A percentile compares a stretch with the other conserved stretches of the same genome.
phyloP scores from a whole-genome alignment of 2,797 vertebrate species.

The Sebastolobus alascanus region DNA sequence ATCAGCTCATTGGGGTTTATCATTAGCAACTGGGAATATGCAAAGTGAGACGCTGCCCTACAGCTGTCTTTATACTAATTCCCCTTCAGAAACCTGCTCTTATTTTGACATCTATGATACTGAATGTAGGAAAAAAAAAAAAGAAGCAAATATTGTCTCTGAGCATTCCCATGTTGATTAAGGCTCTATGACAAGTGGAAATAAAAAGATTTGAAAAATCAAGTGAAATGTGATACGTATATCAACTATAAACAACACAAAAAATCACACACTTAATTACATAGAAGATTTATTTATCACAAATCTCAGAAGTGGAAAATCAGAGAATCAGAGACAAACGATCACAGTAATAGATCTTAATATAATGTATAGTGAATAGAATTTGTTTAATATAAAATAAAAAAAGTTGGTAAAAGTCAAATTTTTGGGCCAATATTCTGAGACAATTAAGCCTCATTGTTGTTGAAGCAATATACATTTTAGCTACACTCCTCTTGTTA shows the following conservation, averaged over 20 bases:
- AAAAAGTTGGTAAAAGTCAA: background rate
- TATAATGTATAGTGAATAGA: background rate
- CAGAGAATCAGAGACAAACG: background rate
- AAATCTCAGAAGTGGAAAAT: background rate
- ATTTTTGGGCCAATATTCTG: background rate
- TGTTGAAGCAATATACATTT: background rate
- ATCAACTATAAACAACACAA: background rate
- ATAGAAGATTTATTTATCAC: background rate
- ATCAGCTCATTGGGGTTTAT: constrained; percentile 52
- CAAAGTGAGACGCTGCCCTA: constrained; percentile 19
- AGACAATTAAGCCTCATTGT: background rate
- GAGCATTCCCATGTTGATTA: background rate
- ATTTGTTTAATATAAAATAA: background rate
- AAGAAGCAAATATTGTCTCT: background rate
- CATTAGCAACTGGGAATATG: constrained; percentile 36
- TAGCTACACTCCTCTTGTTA: background rate
- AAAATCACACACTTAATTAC: background rate
- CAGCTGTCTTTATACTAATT: constrained; percentile 13
- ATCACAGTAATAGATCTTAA: background rate
- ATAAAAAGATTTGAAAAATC: background rate
- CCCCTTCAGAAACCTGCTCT: background rate
- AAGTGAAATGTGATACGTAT: background rate
- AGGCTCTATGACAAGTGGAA: background rate
- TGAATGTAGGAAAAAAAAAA: background rate
- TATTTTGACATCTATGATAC: background rate